A percentile compares a stretch with the other conserved stretches of the same genome.
Evolutionary conservation across 2,797 vertebrate species (phyloP).

Genomic region (Pogoniulus pusillus): DNA sequence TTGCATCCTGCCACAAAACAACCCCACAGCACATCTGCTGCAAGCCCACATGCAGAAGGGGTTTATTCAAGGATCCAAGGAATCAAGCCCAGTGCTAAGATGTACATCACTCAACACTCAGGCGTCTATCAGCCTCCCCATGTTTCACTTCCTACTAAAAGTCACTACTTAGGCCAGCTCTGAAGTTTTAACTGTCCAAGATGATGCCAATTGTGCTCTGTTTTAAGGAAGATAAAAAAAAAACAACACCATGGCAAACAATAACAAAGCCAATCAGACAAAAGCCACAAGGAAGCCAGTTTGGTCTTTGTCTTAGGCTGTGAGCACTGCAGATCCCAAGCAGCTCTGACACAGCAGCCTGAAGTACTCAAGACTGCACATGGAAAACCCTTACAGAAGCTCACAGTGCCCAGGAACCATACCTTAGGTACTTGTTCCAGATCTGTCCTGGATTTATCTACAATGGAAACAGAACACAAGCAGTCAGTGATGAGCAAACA

Average conservation of each 20-base stretch:
- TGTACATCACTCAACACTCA: neutral
- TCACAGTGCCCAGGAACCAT: conserved; percentile 32
- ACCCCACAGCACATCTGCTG: accelerated
- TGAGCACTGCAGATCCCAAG: neutral
- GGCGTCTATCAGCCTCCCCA: neutral
- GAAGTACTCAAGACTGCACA: neutral
- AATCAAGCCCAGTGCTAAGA: neutral
- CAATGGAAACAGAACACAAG: conserved; percentile 61
- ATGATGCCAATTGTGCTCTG: neutral
- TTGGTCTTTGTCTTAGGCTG: neutral
- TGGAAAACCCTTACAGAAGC: neutral
- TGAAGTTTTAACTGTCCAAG: neutral
- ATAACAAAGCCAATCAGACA: too few species aligned
- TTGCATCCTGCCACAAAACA: neutral
- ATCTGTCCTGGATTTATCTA: conserved; percentile 95
- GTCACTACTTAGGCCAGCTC: neutral
- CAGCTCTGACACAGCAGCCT: neutral
- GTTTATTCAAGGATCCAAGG: neutral
- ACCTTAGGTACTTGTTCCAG: conserved; percentile 99
- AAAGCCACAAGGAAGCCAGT: neutral
- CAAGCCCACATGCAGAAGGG: neutral
- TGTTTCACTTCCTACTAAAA: neutral
- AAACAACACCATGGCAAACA: neutral
- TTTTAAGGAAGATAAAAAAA: neutral
- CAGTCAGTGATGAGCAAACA: neutral